Conservation (phyloP, 2,888 invertebrate genomes). For the Sepiola atlantica region DNA sequence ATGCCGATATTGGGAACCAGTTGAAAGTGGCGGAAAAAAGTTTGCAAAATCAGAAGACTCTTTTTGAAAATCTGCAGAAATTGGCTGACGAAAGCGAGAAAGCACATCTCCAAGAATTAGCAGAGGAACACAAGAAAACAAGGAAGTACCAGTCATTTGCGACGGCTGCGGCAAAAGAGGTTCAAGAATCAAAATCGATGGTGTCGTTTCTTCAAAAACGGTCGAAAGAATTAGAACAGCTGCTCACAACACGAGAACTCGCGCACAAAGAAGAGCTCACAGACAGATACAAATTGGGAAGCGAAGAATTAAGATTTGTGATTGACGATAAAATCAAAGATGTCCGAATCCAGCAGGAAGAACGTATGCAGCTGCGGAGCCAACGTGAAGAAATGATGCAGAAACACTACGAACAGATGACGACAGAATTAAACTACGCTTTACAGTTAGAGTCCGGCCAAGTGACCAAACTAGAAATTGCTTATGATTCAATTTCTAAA, state of each 20-base stretch:
- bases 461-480: background rate
- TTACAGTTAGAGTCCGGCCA: slow-evolving; percentile 35
- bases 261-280: background rate
- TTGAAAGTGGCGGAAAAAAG: background rate
- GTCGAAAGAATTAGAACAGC: background rate
- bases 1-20: background rate
- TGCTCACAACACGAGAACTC: slow-evolving; percentile 10
- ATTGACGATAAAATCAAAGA: background rate
- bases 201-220: slow-evolving; percentile 32
- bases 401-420: background rate
- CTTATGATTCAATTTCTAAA: background rate
- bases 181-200: background rate
- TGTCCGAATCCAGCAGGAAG: background rate
- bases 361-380: slow-evolving; percentile 24
- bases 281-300: slow-evolving; percentile 23
- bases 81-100: background rate
- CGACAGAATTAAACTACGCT: background rate
- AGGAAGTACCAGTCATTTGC: background rate
- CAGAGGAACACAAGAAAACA: background rate
- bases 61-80: background rate
- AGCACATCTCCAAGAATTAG: background rate
- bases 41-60: background rate
- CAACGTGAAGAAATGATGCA: slow-evolving; percentile 45
- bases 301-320: slow-evolving; percentile 14
- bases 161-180: background rate